Evolutionary conservation across 2,113 vertebrate genomes (phyloP).

Genomic region (Chinchilla lanigera): DNA sequence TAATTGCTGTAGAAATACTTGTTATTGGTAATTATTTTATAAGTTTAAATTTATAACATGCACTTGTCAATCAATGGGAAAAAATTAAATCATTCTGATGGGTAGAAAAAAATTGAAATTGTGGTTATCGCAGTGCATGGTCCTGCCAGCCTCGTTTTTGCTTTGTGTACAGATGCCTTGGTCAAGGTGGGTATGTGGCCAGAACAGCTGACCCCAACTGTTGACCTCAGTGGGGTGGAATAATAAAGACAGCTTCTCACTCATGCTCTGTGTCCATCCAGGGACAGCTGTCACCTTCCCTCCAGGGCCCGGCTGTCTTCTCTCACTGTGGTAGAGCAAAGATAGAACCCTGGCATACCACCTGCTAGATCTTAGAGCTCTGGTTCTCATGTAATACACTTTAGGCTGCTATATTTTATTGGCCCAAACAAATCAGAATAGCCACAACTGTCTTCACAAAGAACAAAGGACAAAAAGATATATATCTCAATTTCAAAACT

Average conservation of each 20-base stretch:
- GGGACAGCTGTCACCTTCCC: not conserved
- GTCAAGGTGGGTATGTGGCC: not conserved
- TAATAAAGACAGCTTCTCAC: not conserved
- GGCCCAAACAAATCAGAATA: not conserved
- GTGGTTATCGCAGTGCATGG: not conserved
- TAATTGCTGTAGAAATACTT: not conserved
- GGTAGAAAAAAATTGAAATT: not conserved
- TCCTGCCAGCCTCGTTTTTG: not conserved
- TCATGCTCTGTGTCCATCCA: not conserved
- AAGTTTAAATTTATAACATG: not conserved
- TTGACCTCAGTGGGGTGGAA: not conserved
- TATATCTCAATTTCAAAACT: not conserved
- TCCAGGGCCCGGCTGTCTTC: not conserved
- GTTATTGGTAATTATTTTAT: constrained; percentile 28
- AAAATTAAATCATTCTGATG: not conserved
- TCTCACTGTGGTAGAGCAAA: not conserved
- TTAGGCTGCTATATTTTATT: not conserved
- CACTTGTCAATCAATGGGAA: not conserved
- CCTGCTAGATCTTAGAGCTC: not conserved
- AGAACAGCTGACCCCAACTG: not conserved
- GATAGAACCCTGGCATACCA: not conserved
- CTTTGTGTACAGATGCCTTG: not conserved
- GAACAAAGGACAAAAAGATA: not conserved
- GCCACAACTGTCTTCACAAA: not conserved
- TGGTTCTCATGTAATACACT: not conserved